Conservation (phyloP, 1,140 invertebrate genomes). For the Mactra quadrangularis region DNA sequence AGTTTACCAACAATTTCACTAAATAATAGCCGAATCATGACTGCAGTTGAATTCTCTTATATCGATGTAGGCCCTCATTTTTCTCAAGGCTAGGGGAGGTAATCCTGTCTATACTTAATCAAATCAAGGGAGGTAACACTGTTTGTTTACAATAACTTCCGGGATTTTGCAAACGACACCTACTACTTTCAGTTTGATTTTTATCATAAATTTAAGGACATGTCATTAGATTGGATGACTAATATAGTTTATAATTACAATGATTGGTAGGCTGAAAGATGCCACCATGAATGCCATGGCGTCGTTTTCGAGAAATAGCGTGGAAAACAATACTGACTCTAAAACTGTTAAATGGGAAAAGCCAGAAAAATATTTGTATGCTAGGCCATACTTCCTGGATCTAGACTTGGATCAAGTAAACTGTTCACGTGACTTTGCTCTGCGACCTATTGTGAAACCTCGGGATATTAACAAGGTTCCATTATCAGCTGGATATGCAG, state of each 20-base stretch:
- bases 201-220: too few species aligned
- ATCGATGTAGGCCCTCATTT: too few species aligned
- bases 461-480: constrained; percentile 13
- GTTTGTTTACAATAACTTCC: too few species aligned
- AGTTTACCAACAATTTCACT: too few species aligned
- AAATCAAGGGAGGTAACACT: too few species aligned
- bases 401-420: constrained; percentile 37
- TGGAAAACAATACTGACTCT: neutral
- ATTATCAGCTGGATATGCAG: constrained; percentile 31
- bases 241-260: neutral
- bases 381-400: constrained; percentile 43
- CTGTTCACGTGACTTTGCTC: constrained; percentile 25
- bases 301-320: constrained; percentile 1
- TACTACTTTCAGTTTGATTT: too few species aligned
- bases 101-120: too few species aligned
- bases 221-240: too few species aligned
- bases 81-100: too few species aligned
- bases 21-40: too few species aligned
- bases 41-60: too few species aligned
- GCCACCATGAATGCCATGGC: constrained; percentile 34
- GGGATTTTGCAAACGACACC: too few species aligned
- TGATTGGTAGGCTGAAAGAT: constrained; percentile 39
- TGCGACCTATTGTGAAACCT: constrained; percentile 34
- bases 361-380: constrained; percentile 47
- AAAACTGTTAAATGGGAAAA: constrained; percentile 9